Conservation (phyloP, 1,140 invertebrate species). For the Druon quercuslanigerum region DNA sequence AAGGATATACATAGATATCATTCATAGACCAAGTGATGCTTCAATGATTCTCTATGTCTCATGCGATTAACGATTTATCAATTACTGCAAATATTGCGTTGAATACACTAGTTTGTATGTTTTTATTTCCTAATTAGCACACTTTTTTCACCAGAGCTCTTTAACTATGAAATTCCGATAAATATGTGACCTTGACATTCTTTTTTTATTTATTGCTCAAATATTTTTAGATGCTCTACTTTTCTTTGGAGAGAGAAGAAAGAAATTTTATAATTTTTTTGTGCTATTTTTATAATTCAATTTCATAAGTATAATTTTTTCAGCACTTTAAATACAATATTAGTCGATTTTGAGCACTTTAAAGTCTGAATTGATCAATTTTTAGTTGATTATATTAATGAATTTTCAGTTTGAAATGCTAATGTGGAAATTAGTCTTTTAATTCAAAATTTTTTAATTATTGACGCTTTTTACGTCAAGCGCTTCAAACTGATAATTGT, state of each 20-base stretch:
- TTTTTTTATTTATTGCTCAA: conserved; percentile 29
- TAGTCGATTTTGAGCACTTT: too few species aligned
- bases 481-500: too few species aligned
- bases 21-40: conserved; percentile 13
- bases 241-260: not conserved
- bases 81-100: too few species aligned
- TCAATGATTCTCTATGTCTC: not conserved
- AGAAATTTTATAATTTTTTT: not conserved
- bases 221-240: conserved; percentile 16
- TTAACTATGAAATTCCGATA: conserved; percentile 5
- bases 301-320: too few species aligned
- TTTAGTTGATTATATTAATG: too few species aligned
- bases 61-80: not conserved
- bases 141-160: not conserved
- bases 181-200: not conserved
- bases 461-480: too few species aligned
- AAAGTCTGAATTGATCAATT: too few species aligned
- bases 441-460: too few species aligned
- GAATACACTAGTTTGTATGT: not conserved
- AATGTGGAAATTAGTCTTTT: too few species aligned
- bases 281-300: not conserved
- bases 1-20: conserved; percentile 5
- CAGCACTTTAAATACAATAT: too few species aligned
- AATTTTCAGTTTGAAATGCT: too few species aligned
- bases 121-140: not conserved